Evolutionary conservation across 2,113 vertebrate species (phyloP), one percentile per base, ranked within the genome.

Genomic region (Pseudopipra pipra): DNA sequence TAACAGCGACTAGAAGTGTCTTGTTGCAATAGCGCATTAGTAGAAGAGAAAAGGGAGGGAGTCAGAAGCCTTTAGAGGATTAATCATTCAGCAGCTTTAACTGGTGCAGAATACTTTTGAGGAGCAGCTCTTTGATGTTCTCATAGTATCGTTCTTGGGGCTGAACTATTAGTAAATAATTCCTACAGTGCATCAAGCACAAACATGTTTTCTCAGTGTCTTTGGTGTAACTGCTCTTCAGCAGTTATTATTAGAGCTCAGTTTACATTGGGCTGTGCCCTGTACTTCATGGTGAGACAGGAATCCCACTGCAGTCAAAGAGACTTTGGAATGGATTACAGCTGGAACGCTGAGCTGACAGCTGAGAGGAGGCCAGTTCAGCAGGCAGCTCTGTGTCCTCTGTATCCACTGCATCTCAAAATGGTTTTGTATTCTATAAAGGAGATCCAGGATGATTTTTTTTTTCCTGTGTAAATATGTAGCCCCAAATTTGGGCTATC

Each of bases 1-100:
- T 39, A 76, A 35, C 35, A 76, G 37, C 35, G 58, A 90, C 75
- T 76, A 24, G 62, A 62, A 79, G 28, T 16, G 1, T 73, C 87
- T 91, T 91, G 59, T 83, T 33, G 41, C 35, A 77, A 14, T 10
- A 88, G 56, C 0, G 1, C 52, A 12, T 24, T 72, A 44, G 52
- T 67, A 71, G 93, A 85, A 93, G 71, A 67, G 90, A n/a, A 86
- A 78, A 90, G 46, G 20, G 24, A 67, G 46, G 39, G 44, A 90
- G 68, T 28, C 68, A 78, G 75, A 90, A 94, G 76, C 55, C 52
- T 94, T 78, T 41, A 93, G 49, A 96, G 63, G 51, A 65, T 88
- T 90, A 93, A 92, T 91, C 87, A 88, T 71, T 88, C 68, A 83
- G 82, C 85, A 90, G 79, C 44, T 88, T 94, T 84, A 89, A 76